Percentiles rank a stretch among this genome's conserved stretches.
phyloP scores from a whole-genome alignment of 1,140 invertebrate species.

The Anthonomus grandis region DNA sequence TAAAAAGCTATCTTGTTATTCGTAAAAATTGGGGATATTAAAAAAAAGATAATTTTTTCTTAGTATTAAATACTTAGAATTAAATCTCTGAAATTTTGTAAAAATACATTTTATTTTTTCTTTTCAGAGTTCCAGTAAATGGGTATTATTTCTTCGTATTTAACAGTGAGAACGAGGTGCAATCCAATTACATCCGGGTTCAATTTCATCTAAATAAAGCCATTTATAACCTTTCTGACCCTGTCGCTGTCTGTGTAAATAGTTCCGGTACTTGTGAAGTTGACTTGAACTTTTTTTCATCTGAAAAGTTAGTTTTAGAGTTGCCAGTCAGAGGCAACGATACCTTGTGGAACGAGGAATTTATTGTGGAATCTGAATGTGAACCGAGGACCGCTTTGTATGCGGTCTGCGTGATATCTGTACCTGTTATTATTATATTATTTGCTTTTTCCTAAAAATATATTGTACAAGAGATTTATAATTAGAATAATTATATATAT shows the following conservation, averaged over 20 bases:
- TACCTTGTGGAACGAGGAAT: constrained; percentile 70
- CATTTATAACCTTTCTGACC: constrained; percentile 61
- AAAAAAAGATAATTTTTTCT: no score
- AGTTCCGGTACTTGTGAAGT: constrained; percentile 61
- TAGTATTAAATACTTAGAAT: no score
- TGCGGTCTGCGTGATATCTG: constrained; percentile 63
- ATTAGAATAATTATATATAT: no score
- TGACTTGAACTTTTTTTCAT: constrained; percentile 64
- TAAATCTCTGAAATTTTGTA: no score
- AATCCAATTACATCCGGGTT: constrained; percentile 64
- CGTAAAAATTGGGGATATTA: no score
- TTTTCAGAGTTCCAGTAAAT: constrained; percentile 62
- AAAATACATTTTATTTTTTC: constrained; percentile 12
- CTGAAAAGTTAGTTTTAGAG: constrained; percentile 63
- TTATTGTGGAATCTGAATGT: constrained; percentile 68
- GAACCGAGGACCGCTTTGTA: constrained; percentile 70
- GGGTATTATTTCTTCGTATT: constrained; percentile 82
- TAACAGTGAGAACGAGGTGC: constrained; percentile 76
- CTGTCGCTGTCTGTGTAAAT: constrained; percentile 59
- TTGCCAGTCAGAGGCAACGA: constrained; percentile 60
- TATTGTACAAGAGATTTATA: no score
- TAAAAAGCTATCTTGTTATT: no score
- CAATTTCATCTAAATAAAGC: constrained; percentile 68
- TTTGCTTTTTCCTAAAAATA: constrained; percentile 59
- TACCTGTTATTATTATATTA: constrained; percentile 67